Percentiles rank a stretch among this genome's conserved stretches.
Evolutionary conservation across 1,140 invertebrate species (phyloP).

Genomic region (Meloidogyne exigua): DNA sequence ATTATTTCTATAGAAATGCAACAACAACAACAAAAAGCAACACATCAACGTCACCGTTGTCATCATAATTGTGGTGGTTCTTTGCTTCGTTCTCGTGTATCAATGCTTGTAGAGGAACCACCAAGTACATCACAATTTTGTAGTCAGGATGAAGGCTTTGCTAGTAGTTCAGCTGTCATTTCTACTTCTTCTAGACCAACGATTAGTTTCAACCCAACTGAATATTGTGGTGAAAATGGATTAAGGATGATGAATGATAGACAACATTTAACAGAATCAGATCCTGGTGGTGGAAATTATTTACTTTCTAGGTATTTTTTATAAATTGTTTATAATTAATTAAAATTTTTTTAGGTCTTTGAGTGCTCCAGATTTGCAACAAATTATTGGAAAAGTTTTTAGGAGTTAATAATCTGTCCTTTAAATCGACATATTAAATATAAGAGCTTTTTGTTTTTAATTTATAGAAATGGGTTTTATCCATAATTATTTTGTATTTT

Average conservation of each 20-base stretch:
- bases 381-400: neutral
- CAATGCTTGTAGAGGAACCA: neutral
- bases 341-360: neutral
- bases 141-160: neutral
- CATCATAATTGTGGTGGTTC: neutral
- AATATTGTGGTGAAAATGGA: neutral
- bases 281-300: neutral
- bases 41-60: constrained; percentile 2
- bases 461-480: constrained; percentile 9
- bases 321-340: neutral
- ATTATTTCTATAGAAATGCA: neutral
- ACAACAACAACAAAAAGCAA: neutral
- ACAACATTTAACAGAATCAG: constrained; percentile 5
- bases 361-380: neutral
- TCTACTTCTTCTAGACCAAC: constrained; percentile 1
- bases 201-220: neutral
- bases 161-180: neutral
- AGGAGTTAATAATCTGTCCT: neutral
- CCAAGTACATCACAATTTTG: neutral
- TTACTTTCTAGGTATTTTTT: neutral
- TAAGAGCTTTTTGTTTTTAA: neutral
- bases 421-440: constrained; percentile 4
- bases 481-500: neutral
- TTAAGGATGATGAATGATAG: neutral
- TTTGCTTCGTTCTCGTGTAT: neutral